Evolutionary conservation across 2,888 invertebrate species (phyloP), one percentile per base, ranked within the genome.

Genomic region (Ypsolopha scabrella): DNA sequence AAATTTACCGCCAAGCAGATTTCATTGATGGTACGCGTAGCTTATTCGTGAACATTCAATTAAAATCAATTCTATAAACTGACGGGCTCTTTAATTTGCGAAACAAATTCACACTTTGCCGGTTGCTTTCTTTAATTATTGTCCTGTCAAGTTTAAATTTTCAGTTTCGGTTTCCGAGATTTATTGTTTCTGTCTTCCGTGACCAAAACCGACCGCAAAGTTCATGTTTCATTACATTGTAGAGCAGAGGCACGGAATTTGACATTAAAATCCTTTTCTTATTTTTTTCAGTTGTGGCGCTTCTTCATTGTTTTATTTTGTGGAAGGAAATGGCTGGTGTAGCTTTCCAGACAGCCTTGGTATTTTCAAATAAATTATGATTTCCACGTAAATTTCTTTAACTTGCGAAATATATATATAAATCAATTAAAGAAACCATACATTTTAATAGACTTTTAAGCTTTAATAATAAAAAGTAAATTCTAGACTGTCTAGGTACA

Each of bases 161-260:
- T 48, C 45, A 45, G 35, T 33, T 34, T 45, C 10, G 33, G 45
- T 45, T 11, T 39, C 24, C n/a, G 9, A 14, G 41, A 39, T 48
- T 48, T 48, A 48, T 48, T 41, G 48, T 11, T 45, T 50, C 24
- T 45, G 44, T 52, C 46, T 50, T 58, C 57, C 60, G 57, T 57
- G 58, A 58, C 58, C 55, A 54, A 56, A 54, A 55, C 39, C 57
- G 52, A 51, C 58, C 54, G 45, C 56, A 58, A 53, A 52, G 53
- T 62, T 66, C 61, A 63, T 61, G 63, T 60, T 63, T 58, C 60
- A 61, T 63, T 61, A 63, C 61, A 60, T 58, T 58, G 56, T 58
- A 58, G 57, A 38, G 57, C 24, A 24, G 24, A 24, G 24, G 24
- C 62, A 56, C 57, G 52, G 53, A 55, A 58, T 59, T 60, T 61